A percentile compares a stretch with the other conserved stretches of the same genome.
Conservation (phyloP, 2,888 invertebrate genomes). For the Drosophila gaucha region DNA sequence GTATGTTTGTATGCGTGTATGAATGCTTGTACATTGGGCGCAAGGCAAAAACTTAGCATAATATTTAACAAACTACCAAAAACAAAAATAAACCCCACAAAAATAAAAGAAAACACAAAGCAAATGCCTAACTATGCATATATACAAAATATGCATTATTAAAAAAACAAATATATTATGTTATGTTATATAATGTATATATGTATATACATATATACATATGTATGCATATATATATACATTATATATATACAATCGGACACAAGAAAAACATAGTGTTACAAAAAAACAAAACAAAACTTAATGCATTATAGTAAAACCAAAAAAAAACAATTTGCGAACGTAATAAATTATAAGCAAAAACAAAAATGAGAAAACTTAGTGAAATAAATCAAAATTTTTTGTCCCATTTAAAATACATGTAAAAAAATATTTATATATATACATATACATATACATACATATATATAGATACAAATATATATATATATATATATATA, state of each 20-base stretch:
- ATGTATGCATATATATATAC: conserved; percentile 17
- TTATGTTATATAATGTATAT: conserved; percentile 1
- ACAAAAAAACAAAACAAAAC: conserved; percentile 12
- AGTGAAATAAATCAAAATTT: conserved; percentile 81
- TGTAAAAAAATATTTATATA: conserved; percentile 34
- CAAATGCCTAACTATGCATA: conserved; percentile 62
- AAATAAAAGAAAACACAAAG: conserved; percentile 48
- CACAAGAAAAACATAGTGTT: conserved; percentile 21
- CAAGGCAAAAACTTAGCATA: conserved; percentile 61
- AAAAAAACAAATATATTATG: conserved; percentile 16
- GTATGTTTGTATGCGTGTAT: conserved; percentile 32
- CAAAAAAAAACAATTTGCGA: conserved; percentile 30
- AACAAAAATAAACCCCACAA: conserved; percentile 12
- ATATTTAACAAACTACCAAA: conserved; percentile 27
- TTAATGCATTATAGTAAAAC: conserved; percentile 42
- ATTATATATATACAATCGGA: conserved; percentile 17
- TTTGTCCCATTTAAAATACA: conserved; percentile 65
- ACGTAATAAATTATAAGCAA: conserved; percentile 46
- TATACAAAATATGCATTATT: conserved; percentile 63
- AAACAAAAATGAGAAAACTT: conserved; percentile 38
- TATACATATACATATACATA: too few species aligned
- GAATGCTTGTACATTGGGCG: conserved; percentile 43
- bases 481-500: too few species aligned
- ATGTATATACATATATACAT: conserved; percentile 24
- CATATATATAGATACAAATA: too few species aligned